Percentiles rank a stretch among this genome's conserved stretches.
Evolutionary conservation across 1,140 invertebrate genomes (phyloP).

Genomic region (Trichomalopsis sarcophagae): DNA sequence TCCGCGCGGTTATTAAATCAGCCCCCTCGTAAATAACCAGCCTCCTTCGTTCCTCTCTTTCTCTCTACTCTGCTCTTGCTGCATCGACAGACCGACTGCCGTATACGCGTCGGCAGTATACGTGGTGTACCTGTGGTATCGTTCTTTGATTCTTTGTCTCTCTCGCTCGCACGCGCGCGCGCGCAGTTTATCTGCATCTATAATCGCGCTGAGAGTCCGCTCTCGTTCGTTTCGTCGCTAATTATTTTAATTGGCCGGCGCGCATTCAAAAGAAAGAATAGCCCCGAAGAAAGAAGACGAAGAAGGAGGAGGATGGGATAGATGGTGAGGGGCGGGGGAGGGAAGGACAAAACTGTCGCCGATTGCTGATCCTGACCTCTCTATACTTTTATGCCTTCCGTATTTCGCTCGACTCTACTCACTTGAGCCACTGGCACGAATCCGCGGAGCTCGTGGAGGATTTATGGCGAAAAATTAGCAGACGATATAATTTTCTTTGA

Average conservation of each 20-base stretch:
- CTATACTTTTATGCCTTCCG: constrained; percentile 16
- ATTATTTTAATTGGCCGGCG: constrained; percentile 73
- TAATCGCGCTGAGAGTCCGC: constrained; percentile 63
- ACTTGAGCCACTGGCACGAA: background rate
- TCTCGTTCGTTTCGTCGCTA: constrained; percentile 70
- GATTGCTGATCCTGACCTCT: constrained; percentile 61
- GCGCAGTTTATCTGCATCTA: constrained; percentile 62
- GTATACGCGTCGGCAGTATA: background rate
- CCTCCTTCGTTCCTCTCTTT: constrained; percentile 7
- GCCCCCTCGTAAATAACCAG: constrained; percentile 66
- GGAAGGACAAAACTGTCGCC: constrained; percentile 50
- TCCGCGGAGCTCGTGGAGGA: background rate
- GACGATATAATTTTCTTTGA: constrained; percentile 4
- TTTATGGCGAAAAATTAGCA: background rate
- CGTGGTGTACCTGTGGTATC: background rate
- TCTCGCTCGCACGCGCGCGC: constrained; percentile 14
- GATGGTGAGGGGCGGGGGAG: constrained; percentile 3
- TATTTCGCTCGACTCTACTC: background rate
- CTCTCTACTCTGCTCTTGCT: constrained; percentile 43
- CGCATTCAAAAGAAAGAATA: constrained; percentile 67
- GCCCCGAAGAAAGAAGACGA: constrained; percentile 38
- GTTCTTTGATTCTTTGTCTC: constrained; percentile 37
- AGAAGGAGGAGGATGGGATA: background rate
- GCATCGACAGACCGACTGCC: background rate
- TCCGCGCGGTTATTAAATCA: constrained; percentile 68